phyloP scores from a whole-genome alignment of 2,113 vertebrate species.

The Antennarius striatus region DNA sequence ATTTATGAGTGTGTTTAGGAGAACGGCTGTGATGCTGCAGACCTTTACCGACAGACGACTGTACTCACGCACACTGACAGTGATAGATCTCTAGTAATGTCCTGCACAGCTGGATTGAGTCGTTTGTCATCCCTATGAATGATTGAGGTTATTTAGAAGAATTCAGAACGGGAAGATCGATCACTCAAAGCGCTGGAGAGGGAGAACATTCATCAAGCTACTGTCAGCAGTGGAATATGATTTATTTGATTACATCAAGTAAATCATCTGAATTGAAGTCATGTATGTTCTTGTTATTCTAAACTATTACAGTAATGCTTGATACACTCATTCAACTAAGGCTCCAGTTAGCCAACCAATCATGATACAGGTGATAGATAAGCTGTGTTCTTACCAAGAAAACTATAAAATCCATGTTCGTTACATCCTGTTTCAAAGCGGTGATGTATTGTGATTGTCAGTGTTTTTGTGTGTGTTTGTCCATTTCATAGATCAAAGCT shows the following conservation, averaged over 20 bases:
- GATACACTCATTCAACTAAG: too few species aligned
- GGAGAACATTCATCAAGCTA: conserved; percentile 27
- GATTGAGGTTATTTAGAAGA: conserved; percentile 41
- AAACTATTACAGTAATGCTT: too few species aligned
- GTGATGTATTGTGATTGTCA: too few species aligned
- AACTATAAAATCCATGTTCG: too few species aligned
- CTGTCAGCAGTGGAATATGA: conserved; percentile 31
- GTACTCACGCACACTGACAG: conserved; percentile 11
- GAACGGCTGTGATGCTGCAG: background rate
- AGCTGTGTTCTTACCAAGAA: too few species aligned
- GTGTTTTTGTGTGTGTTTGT: too few species aligned
- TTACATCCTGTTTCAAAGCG: too few species aligned
- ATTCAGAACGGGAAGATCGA: conserved; percentile 47
- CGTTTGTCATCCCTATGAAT: conserved; percentile 29
- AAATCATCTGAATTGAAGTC: too few species aligned
- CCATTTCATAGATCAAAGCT: too few species aligned
- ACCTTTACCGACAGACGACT: conserved; percentile 11
- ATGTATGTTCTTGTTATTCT: too few species aligned
- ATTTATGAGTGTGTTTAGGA: background rate
- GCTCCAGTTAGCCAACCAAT: too few species aligned
- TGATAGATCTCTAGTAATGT: conserved; percentile 8
- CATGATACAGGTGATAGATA: too few species aligned
- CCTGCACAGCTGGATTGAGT: conserved; percentile 49
- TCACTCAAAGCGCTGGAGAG: conserved; percentile 11
- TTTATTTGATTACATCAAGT: background rate